These are phyloP conservation scores for Ophiodon elongatus DNA, from an alignment of 2,113 vertebrate species.

Conservation along the genomic window DNA sequence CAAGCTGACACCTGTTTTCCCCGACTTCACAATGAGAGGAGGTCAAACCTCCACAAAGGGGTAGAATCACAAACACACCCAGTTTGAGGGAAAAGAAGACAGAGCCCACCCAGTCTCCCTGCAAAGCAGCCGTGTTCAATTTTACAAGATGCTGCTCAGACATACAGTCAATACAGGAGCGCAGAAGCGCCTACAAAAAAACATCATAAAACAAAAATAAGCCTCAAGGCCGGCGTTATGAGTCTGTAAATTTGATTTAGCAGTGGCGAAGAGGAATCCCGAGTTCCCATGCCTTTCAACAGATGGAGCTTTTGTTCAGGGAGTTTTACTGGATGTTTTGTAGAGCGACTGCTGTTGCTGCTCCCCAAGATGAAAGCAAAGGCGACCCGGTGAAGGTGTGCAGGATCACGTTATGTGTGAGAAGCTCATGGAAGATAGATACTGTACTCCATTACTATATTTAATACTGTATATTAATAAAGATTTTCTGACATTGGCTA, in stretches of 20 bases:
- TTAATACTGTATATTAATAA: not conserved
- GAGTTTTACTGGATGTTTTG: constrained; percentile 53
- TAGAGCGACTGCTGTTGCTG: constrained; percentile 14
- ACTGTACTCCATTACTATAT: not conserved
- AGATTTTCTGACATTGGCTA: not conserved
- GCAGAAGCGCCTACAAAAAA: constrained; percentile 35
- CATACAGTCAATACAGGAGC: constrained; percentile 3
- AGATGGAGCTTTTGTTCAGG: constrained; percentile 38
- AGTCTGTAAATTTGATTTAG: constrained; percentile 57
- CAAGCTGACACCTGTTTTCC: constrained; percentile 57
- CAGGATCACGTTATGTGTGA: not conserved
- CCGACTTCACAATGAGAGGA: constrained; percentile 33
- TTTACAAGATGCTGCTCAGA: constrained; percentile 55
- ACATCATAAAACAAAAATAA: constrained; percentile 50
- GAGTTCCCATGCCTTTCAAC: constrained; percentile 43
- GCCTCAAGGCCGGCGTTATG: constrained; percentile 13
- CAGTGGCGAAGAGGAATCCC: constrained; percentile 28
- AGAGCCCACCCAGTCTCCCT: constrained; percentile 50
- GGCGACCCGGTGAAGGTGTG: not conserved
- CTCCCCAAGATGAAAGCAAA: constrained; percentile 12
- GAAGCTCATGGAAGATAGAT: not conserved
- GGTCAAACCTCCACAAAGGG: constrained; percentile 55
- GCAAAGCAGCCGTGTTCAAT: constrained; percentile 54
- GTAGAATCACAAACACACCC: constrained; percentile 22
- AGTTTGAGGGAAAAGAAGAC: constrained; percentile 14